Evolutionary conservation across 1,140 invertebrate genomes (phyloP).

Genomic region (Semibalanus balanoides): DNA sequence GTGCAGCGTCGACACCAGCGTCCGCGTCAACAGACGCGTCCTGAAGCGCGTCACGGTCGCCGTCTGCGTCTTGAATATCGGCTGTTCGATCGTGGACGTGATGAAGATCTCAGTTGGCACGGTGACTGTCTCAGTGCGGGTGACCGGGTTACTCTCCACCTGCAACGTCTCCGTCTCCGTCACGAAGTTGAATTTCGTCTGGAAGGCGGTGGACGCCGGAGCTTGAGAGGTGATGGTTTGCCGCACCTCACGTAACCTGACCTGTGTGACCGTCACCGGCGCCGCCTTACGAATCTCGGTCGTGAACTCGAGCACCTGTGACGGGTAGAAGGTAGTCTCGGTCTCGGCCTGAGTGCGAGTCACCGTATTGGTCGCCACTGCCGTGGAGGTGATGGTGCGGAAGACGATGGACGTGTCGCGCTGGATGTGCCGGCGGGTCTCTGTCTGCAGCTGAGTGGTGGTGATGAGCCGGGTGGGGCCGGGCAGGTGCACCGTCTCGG

Average conservation of each 20-base stretch:
- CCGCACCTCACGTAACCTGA: constrained; percentile 50
- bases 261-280: constrained; percentile 33
- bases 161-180: not conserved
- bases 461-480: constrained; percentile 23
- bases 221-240: constrained; percentile 74
- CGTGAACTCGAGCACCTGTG: not conserved
- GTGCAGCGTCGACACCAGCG: not conserved
- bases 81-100: not conserved
- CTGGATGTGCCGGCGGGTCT: constrained; percentile 17
- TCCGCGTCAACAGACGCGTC: not conserved
- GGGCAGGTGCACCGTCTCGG: constrained; percentile 22
- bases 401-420: not conserved
- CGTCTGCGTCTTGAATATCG: not conserved
- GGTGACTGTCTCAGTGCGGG: not conserved
- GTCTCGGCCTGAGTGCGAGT: not conserved
- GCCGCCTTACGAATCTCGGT: not conserved
- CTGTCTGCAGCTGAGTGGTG: constrained; percentile 26
- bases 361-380: not conserved
- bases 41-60: not conserved
- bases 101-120: not conserved
- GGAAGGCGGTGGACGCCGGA: constrained; percentile 54
- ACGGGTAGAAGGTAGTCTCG: not conserved
- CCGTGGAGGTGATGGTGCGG: not conserved
- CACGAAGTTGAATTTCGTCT: constrained; percentile 35
- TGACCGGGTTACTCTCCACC: not conserved